These are phyloP conservation scores for Urocynchramus pylzowi DNA, from an alignment of 2,113 vertebrate species.

Conservation along the genomic window DNA sequence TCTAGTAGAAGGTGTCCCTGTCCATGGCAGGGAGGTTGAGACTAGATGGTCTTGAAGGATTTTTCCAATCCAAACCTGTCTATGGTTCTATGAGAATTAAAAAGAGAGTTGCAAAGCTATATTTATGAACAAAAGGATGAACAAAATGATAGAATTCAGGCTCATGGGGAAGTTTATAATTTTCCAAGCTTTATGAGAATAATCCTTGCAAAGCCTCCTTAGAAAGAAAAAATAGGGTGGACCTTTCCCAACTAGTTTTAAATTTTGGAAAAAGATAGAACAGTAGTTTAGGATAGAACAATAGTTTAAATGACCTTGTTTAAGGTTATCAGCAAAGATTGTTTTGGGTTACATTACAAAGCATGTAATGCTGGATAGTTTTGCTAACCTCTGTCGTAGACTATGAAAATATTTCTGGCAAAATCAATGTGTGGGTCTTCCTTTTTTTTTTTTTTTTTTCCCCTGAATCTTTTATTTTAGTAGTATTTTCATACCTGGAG, in stretches of 20 bases:
- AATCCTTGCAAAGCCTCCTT: not conserved
- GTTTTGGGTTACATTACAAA: not conserved
- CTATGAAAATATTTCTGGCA: not conserved
- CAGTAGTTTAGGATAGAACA: not conserved
- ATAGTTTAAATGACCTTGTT: not conserved
- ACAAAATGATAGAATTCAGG: not conserved
- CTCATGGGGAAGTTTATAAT: not conserved
- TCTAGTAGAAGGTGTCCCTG: too few species aligned
- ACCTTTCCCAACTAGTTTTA: not conserved
- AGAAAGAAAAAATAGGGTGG: not conserved
- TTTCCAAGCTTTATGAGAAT: not conserved
- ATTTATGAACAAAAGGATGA: not conserved
- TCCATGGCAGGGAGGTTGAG: not conserved
- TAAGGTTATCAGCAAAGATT: not conserved
- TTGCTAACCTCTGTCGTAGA: not conserved
- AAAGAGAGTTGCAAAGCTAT: not conserved
- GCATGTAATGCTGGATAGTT: not conserved
- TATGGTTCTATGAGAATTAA: not conserved
- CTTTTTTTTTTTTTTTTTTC: rapidly evolving
- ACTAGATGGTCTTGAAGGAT: not conserved
- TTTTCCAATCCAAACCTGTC: not conserved
- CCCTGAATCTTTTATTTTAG: not conserved
- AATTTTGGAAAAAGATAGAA: not conserved
- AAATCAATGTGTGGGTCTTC: not conserved
- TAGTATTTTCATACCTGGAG: not conserved